Percentiles rank a stretch among this genome's conserved stretches.
Conservation (phyloP, 2,113 vertebrate species). For the Natator depressus region DNA sequence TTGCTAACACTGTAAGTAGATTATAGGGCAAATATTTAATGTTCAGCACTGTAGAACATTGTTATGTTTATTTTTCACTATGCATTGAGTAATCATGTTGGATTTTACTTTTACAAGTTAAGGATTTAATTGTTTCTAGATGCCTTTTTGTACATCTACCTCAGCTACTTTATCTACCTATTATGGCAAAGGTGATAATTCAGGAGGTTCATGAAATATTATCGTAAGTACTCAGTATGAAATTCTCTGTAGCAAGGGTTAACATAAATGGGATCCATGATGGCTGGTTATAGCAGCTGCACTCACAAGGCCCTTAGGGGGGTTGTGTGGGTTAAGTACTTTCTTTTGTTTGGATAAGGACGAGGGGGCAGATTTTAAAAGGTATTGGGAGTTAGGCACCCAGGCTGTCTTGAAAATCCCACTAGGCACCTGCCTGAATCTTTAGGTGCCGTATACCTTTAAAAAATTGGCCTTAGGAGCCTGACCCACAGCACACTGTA, state of each 20-base stretch:
- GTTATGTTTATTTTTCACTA: neutral
- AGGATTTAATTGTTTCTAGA: neutral
- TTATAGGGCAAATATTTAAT: slow-evolving; percentile 5
- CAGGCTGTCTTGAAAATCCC: neutral
- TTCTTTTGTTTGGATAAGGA: neutral
- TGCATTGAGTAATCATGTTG: neutral
- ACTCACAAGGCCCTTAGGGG: neutral
- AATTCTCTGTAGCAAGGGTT: neutral
- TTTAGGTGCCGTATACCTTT: neutral
- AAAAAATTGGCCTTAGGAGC: neutral
- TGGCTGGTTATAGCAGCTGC: neutral
- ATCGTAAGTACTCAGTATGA: accelerated
- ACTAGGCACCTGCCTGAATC: neutral
- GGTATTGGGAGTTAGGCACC: neutral
- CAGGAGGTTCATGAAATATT: neutral
- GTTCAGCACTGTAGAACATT: neutral
- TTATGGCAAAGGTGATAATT: neutral
- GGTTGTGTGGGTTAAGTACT: neutral
- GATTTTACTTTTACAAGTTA: neutral
- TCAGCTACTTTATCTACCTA: neutral
- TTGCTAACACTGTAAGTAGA: neutral
- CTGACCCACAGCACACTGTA: neutral
- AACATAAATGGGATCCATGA: neutral
- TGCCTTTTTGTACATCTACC: neutral
- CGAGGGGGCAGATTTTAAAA: neutral